phyloP scores from a whole-genome alignment of 2,888 invertebrate genomes.

The Drosophila helvetica region DNA sequence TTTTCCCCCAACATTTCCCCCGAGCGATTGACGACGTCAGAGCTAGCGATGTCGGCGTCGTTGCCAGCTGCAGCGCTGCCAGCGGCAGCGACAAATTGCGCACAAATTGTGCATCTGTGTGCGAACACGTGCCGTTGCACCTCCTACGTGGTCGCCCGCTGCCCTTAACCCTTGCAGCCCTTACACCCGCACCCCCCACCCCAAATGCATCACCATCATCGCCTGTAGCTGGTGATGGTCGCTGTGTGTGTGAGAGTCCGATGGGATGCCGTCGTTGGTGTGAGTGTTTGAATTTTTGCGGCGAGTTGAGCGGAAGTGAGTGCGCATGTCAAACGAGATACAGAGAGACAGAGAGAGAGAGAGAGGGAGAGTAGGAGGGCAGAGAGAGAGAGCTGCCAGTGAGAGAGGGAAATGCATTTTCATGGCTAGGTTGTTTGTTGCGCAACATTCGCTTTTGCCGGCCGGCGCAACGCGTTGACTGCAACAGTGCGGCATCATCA shows the following conservation, averaged over 20 bases:
- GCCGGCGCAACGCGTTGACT: conserved; percentile 64
- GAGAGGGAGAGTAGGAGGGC: conserved; percentile 13
- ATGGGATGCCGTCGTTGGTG: neutral
- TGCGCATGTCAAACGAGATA: conserved; percentile 62
- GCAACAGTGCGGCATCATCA: conserved; percentile 49
- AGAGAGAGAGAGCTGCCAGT: conserved; percentile 13
- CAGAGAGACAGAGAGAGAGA: conserved; percentile 6
- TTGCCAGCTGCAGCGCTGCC: conserved; percentile 39
- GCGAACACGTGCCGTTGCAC: conserved; percentile 80
- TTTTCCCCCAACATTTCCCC: conserved; percentile 4
- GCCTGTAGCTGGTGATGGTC: too few species aligned
- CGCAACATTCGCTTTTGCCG: conserved; percentile 76
- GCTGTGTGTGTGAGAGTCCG: too few species aligned
- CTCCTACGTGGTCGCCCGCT: conserved; percentile 34
- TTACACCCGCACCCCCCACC: neutral
- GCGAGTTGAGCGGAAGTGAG: conserved; percentile 69
- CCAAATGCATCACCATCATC: conserved; percentile 16
- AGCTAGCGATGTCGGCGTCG: conserved; percentile 10
- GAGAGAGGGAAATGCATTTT: conserved; percentile 63
- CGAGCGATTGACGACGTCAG: conserved; percentile 58
- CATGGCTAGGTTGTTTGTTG: conserved; percentile 52
- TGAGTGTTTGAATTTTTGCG: conserved; percentile 44
- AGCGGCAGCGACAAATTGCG: conserved; percentile 60
- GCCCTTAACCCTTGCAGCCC: neutral
- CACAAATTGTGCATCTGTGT: conserved; percentile 70